Percentiles rank a stretch among this genome's conserved stretches.
Conservation (phyloP, 2,888 invertebrate species). For the Drosophila monieri region DNA sequence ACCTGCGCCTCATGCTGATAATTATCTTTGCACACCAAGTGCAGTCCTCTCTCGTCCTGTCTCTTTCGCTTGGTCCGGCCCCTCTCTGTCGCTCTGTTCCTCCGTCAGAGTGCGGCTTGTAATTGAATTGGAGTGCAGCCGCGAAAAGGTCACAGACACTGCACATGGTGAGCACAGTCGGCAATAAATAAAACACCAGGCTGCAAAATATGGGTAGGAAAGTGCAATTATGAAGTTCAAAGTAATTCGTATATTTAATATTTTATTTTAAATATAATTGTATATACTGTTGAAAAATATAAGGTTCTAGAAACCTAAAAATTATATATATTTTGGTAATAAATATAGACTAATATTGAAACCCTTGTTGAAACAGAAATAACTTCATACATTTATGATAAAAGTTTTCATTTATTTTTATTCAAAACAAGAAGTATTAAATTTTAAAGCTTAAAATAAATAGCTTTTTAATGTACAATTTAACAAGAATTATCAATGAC, state of each 20-base stretch:
- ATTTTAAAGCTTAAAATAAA: too few relatives aligned
- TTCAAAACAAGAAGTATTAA: too few relatives aligned
- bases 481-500: too few relatives aligned
- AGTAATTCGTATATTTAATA: not conserved
- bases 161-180: constrained; percentile 44
- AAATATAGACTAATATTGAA: too few relatives aligned
- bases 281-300: too few relatives aligned
- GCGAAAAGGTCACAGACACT: constrained; percentile 67
- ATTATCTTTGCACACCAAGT: constrained; percentile 51
- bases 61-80: constrained; percentile 19
- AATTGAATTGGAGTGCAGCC: constrained; percentile 69
- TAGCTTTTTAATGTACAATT: too few relatives aligned
- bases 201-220: constrained; percentile 20
- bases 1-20: constrained; percentile 62
- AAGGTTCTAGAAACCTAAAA: too few relatives aligned
- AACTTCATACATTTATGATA: too few relatives aligned
- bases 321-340: too few relatives aligned
- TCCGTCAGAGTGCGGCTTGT: constrained; percentile 31
- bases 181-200: constrained; percentile 42
- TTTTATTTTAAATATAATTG: too few relatives aligned
- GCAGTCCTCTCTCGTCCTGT: constrained; percentile 16
- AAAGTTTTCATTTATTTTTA: too few relatives aligned
- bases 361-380: too few relatives aligned
- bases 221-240: not conserved
- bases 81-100: constrained; percentile 5